Percentiles rank a stretch among this genome's conserved stretches.
Evolutionary conservation across 1,140 invertebrate genomes (phyloP).

Genomic region (Anastrepha obliqua): DNA sequence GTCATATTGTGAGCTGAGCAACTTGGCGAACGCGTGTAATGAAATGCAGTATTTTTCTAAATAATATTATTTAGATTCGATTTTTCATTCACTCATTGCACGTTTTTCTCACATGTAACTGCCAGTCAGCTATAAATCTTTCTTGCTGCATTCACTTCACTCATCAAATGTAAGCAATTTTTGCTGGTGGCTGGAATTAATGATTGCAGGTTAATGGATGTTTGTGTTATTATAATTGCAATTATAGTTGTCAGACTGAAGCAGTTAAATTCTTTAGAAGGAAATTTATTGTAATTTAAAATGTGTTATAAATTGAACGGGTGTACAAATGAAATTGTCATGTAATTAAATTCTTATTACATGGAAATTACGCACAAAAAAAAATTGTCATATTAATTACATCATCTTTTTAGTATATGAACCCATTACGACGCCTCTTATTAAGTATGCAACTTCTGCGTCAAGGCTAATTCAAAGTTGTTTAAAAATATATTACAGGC

Average conservation of each 20-base stretch:
- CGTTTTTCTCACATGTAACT: background rate
- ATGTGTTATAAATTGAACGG: background rate
- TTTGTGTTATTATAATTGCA: slow-evolving; percentile 6
- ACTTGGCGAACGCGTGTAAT: background rate
- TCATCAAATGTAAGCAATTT: background rate
- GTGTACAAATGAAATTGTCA: background rate
- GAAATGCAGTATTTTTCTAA: background rate
- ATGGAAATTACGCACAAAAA: too few species aligned
- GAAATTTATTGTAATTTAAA: background rate
- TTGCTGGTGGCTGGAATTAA: background rate
- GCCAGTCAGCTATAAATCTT: background rate
- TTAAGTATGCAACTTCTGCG: too few species aligned
- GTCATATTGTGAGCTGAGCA: background rate
- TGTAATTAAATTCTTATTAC: background rate
- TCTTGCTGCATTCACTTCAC: background rate
- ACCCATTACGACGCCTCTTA: too few species aligned
- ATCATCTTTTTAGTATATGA: too few species aligned
- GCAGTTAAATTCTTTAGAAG: background rate
- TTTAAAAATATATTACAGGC: too few species aligned
- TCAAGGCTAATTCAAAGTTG: too few species aligned
- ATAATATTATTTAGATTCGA: background rate
- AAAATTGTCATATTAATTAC: too few species aligned
- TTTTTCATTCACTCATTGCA: slow-evolving; percentile 24
- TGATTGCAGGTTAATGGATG: slow-evolving; percentile 31
- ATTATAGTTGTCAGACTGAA: background rate